Evolutionary conservation across 2,888 invertebrate genomes (phyloP).

Genomic region (Callyntrura guangdongensis): DNA sequence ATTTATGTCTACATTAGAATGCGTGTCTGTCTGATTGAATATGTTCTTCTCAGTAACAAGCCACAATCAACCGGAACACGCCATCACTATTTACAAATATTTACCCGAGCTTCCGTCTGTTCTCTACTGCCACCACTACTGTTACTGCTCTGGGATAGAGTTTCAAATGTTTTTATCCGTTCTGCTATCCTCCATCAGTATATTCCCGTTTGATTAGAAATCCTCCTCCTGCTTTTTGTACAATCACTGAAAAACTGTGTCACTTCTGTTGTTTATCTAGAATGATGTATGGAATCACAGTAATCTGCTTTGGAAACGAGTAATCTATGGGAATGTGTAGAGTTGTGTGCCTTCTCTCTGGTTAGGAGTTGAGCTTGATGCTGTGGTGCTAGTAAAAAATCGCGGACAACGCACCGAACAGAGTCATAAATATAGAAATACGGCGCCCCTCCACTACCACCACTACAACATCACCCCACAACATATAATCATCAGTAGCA

Average conservation of each 20-base stretch:
- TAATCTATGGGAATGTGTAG: slow-evolving; percentile 12
- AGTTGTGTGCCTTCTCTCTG: not conserved
- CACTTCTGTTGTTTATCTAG: slow-evolving; percentile 45
- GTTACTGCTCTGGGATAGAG: slow-evolving; percentile 46
- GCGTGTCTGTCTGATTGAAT: not conserved
- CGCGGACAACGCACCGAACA: not conserved
- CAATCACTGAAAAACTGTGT: slow-evolving; percentile 39
- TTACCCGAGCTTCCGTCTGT: not conserved
- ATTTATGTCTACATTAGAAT: not conserved
- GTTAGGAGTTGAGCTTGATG: not conserved
- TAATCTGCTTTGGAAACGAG: slow-evolving; percentile 32
- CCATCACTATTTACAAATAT: slow-evolving; percentile 49
- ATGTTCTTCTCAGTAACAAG: not conserved
- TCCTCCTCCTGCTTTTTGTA: not conserved
- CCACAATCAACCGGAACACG: slow-evolving; percentile 37
- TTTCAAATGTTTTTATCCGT: slow-evolving; percentile 50
- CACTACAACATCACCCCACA: slow-evolving; percentile 2
- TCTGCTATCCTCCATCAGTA: not conserved
- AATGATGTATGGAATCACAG: slow-evolving; percentile 67
- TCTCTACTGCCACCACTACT: not conserved
- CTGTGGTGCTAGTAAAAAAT: not conserved
- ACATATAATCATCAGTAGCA: slow-evolving; percentile 8
- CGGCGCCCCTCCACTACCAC: not conserved
- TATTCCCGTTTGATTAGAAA: slow-evolving; percentile 14
- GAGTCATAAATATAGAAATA: slow-evolving; percentile 27